These are phyloP conservation scores for Panthera leo DNA, from an alignment of 2,113 vertebrate species.

Conservation along the genomic window DNA sequence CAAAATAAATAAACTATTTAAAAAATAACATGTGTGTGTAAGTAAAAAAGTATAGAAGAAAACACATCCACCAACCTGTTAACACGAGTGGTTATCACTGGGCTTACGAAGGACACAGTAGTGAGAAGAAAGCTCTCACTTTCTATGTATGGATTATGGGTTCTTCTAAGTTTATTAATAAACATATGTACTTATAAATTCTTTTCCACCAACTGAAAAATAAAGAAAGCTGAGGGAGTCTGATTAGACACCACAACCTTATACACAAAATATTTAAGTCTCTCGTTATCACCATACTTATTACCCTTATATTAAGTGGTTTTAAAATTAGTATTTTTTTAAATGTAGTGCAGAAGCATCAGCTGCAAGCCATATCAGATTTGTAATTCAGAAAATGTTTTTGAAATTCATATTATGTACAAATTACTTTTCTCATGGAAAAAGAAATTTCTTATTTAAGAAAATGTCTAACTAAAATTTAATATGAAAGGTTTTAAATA, in stretches of 20 bases:
- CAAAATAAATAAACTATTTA: too few species aligned
- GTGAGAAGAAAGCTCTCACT: not conserved
- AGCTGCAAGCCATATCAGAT: not conserved
- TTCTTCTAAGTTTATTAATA: constrained; percentile 32
- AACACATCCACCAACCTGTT: not conserved
- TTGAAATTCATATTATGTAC: not conserved
- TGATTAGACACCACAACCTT: not conserved
- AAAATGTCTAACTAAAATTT: constrained; percentile 49
- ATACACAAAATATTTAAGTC: not conserved
- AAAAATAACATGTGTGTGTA: not conserved
- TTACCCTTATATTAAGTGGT: not conserved
- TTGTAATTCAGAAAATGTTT: not conserved
- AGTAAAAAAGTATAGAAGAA: not conserved
- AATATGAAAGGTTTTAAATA: constrained; percentile 41
- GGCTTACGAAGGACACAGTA: not conserved
- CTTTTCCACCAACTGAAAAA: constrained; percentile 32
- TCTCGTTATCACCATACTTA: not conserved
- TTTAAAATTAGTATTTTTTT: constrained; percentile 19
- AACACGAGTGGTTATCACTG: not conserved
- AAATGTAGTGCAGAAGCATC: not conserved
- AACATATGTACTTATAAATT: not conserved
- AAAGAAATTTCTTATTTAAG: not conserved
- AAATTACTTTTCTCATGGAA: not conserved
- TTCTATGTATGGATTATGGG: not conserved
- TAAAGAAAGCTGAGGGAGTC: not conserved